Evolutionary conservation across 1,140 invertebrate genomes (phyloP), one percentile per base, ranked within the genome.

Genomic region (Anthonomus grandis): DNA sequence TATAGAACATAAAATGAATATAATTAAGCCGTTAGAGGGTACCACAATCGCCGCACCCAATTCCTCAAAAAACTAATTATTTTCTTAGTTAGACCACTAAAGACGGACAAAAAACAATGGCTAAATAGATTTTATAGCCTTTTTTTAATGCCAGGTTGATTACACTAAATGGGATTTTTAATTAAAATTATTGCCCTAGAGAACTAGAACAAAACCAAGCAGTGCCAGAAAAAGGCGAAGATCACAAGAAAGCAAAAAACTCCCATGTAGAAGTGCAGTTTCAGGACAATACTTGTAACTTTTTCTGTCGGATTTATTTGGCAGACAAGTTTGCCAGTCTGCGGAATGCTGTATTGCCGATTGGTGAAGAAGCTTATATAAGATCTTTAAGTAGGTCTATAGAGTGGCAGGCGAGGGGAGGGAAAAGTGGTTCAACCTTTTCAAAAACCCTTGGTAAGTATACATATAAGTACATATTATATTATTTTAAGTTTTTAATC

Each of bases 351-450:
- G 79, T 92, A 22, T 77, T 91, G 49, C 81, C 83, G n/a, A 79
- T 76, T 31, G 86, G 86, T 1, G 87, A 90, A 64, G 85, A 86
- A 59, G 78, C 75, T 0, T 89, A 85, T 64, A 84, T 89, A 1
- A 79, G 94, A 5, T 98, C 95, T 19, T 75, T 99, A 24, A 86
- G 91, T 25, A 79, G 89, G 48, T 98, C 94, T 72, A 83, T 92
- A 17, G 86, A 87, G 25, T 99, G 97, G 97, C 87, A 91, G 21
- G 94, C 96, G 0, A 80, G 87, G 54, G 97, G 95, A 36, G 96
- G 97, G 10, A 99, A 99, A 76, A 97, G 94, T 9, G 95, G 96
- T 1, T 96, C 93, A 19, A 83, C 86, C 9, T 99, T 99, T 76
- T 92, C 89, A 68, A 98, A 98, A 80, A 98, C 93, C 13, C 78